Base-by-base conservation (phyloP, 2,113 vertebrate species). In the Chamaea fasciata region DNA sequence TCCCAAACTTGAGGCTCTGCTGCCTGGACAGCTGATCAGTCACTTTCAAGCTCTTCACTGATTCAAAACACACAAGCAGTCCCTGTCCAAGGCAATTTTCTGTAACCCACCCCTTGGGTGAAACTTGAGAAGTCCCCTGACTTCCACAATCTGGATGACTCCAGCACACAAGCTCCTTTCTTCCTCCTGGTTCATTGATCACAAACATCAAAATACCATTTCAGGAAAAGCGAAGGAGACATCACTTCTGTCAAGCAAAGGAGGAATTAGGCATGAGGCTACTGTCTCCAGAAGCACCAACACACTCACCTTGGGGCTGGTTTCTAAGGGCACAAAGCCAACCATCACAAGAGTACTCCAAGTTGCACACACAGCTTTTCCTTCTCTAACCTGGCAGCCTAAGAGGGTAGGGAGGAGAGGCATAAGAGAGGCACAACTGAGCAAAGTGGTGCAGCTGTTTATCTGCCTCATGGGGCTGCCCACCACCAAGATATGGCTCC, bases 41-140 rank as follows among this genome's bases (percentile, higher is more conserved):
- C 65, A 64, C 18, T 16, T 42, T 50, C 30, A 74, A 55, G 6
- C 4, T 42, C 39, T 57, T 57, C 47, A 67, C 17, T 50, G 33
- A 42, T 17, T 13, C 6, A 42, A 67, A 81, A 69, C 22, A 37
- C 5, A 0, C 2, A 81, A 85, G 35, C 26, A 90, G 27, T 9
- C 16, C 20, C 49, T 41, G 31, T 50, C 16, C 65, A 55, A 65
- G 33, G 10, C 11, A 88, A 9, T 26, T 74, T 70, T 52, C 65
- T 85, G 65, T 60, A 41, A 69, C 20, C 1, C 5, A 2, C 1
- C 2, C 10, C 2, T 2, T 0, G 0, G 12, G 18, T 39, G 39
- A 46, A 35, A 19, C 55, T 53, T 3, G 0, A 12, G 12, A 73
- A 35, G 21, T 77, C 10, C 35, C 3, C 1, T 6, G 0, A 42